Conservation (phyloP, 2,113 vertebrate species). For the Marcusenius ussheri region DNA sequence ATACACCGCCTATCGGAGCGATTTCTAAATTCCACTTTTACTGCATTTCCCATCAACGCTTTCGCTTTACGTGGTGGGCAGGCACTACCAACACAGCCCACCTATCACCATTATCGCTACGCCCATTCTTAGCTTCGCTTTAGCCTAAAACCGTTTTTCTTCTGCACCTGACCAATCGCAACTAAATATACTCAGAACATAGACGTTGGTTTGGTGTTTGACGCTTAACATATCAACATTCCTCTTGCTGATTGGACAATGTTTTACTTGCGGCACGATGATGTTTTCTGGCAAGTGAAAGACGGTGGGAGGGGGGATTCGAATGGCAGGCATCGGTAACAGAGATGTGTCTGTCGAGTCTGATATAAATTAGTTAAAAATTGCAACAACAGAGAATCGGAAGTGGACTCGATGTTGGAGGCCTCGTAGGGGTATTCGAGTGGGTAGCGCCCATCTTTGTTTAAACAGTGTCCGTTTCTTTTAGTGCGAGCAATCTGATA, state of each 20-base stretch:
- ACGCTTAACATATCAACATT: neutral
- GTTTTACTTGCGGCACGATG: constrained; percentile 20
- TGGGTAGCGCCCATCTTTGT: neutral
- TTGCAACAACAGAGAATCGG: neutral
- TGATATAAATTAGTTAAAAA: constrained; percentile 14
- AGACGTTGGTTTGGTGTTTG: neutral
- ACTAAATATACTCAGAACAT: constrained; percentile 24
- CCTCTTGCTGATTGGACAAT: constrained; percentile 39
- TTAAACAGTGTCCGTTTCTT: neutral
- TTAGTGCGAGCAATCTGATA: neutral
- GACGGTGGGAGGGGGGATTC: constrained; percentile 59
- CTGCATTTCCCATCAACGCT: neutral
- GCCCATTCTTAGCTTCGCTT: neutral
- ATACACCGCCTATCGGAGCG: neutral
- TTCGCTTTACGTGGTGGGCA: neutral
- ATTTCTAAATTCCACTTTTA: neutral
- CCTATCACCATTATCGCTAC: neutral
- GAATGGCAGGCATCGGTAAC: constrained; percentile 57
- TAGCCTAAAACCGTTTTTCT: constrained; percentile 24
- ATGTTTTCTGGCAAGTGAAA: constrained; percentile 31
- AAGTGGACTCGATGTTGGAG: constrained; percentile 1
- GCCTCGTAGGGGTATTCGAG: neutral
- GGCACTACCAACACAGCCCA: neutral
- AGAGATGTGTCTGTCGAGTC: constrained; percentile 46
- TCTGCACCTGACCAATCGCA: constrained; percentile 40